Percentiles rank a stretch among this genome's conserved stretches.
Conservation (phyloP, 2,113 vertebrate genomes). For the Arizona elegans region DNA sequence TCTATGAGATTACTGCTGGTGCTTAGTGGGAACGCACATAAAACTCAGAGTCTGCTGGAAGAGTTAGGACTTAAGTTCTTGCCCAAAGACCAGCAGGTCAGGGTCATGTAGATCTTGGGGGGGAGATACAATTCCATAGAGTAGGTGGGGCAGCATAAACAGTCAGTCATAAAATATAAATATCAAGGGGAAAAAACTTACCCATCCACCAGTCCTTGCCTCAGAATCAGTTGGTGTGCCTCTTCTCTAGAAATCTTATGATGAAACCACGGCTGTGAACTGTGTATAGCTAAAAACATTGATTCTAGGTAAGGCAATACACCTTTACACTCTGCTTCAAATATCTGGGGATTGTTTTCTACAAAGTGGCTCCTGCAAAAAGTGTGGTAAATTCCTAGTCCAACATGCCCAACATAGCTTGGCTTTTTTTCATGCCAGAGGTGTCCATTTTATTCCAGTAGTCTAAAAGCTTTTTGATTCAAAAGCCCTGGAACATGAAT, state of each 20-base stretch:
- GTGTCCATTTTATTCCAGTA: background rate
- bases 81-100: background rate
- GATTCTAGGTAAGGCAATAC: background rate
- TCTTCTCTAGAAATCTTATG: slow-evolving; percentile 92
- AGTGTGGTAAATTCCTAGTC: background rate
- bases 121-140: background rate
- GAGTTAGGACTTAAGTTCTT: background rate
- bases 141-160: background rate
- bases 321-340: background rate
- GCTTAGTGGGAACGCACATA: background rate
- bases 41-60: background rate
- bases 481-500: background rate
- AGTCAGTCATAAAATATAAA: background rate
- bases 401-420: background rate
- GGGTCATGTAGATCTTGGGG: background rate
- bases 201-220: slow-evolving; percentile 95
- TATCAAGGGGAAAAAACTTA: slow-evolving; percentile 59
- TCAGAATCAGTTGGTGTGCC: slow-evolving; percentile 87
- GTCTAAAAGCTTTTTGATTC: background rate
- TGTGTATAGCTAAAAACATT: slow-evolving; percentile 82
- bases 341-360: background rate
- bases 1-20: background rate
- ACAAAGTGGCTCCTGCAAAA: background rate
- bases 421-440: background rate
- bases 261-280: slow-evolving; percentile 94